Conservation (phyloP, 2,113 vertebrate species). For the Myotis yumanensis region DNA sequence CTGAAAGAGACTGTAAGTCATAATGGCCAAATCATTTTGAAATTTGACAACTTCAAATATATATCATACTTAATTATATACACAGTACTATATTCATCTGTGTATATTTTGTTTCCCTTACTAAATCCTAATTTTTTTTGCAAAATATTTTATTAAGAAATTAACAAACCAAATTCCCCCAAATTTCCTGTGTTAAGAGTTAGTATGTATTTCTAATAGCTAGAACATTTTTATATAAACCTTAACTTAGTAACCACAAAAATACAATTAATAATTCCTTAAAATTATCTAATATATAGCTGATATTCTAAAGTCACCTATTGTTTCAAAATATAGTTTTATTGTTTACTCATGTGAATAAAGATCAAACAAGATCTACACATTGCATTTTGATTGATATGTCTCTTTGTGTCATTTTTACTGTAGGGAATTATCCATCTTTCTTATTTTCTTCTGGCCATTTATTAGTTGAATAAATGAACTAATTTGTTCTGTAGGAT, state of each 20-base stretch:
- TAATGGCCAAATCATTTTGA: background rate
- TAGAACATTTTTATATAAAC: background rate
- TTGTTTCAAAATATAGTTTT: background rate
- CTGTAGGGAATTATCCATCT: background rate
- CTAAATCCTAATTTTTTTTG: background rate
- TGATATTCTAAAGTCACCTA: background rate
- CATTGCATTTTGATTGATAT: background rate
- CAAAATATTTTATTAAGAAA: background rate
- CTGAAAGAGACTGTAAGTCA: background rate
- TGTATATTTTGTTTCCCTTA: background rate
- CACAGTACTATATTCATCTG: background rate
- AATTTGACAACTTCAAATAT: background rate
- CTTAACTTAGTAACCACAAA: background rate
- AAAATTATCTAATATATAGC: background rate
- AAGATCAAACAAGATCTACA: background rate
- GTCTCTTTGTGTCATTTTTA: background rate
- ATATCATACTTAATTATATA: background rate
- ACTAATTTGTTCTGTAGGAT: background rate
- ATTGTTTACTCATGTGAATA: background rate
- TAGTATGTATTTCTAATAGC: background rate
- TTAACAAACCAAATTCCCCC: background rate
- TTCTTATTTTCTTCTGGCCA: background rate
- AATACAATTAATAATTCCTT: background rate
- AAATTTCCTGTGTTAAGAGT: background rate
- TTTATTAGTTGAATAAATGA: background rate